These are phyloP conservation scores for Siniperca undulata DNA, from an alignment of 2,797 vertebrate species.

Conservation along the genomic window DNA sequence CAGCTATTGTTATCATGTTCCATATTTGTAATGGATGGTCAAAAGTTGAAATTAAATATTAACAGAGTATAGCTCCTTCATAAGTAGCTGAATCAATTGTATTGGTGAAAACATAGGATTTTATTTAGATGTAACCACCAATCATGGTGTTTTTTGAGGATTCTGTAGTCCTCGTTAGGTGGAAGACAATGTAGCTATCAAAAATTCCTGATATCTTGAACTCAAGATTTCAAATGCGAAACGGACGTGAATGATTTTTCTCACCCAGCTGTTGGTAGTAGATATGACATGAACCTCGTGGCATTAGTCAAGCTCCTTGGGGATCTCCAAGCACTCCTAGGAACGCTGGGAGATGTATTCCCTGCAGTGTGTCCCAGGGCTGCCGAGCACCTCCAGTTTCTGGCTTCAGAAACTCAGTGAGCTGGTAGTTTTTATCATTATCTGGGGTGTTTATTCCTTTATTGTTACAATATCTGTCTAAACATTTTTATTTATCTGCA, in stretches of 20 bases:
- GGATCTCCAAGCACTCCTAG: neutral
- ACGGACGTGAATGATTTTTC: too few relatives aligned
- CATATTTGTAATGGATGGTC: neutral
- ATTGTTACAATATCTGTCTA: neutral
- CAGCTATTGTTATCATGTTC: neutral
- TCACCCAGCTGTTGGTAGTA: too few relatives aligned
- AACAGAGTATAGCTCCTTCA: neutral
- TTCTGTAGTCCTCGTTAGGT: too few relatives aligned
- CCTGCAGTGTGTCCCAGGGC: neutral
- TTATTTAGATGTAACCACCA: neutral
- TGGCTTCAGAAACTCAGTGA: neutral
- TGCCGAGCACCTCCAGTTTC: neutral
- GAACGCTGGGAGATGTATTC: neutral
- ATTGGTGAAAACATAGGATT: neutral
- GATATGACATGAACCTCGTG: too few relatives aligned
- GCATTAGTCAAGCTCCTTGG: too few relatives aligned
- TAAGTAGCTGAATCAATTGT: neutral
- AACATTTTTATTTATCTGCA: neutral
- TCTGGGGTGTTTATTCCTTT: neutral
- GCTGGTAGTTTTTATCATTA: neutral
- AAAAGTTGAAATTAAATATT: neutral
- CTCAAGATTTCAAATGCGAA: too few relatives aligned
- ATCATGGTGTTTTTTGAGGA: neutral
- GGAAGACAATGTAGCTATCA: too few relatives aligned
- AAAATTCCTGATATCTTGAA: too few relatives aligned